These are phyloP conservation scores for Boleophthalmus pectinirostris DNA, from an alignment of 2,113 vertebrate species.

Conservation along the genomic window DNA sequence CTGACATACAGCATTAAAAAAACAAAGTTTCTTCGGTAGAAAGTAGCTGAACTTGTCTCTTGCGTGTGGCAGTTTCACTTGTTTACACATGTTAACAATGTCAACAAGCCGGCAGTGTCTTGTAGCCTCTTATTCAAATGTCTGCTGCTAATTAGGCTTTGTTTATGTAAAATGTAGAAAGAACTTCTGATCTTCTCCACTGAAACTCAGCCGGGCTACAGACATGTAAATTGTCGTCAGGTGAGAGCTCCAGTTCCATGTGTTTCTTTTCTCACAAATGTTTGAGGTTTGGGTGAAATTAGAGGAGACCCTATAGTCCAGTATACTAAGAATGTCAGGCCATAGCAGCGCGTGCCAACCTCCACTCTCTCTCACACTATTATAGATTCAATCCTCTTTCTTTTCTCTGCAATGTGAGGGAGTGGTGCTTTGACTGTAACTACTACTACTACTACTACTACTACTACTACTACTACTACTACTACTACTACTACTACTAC, in stretches of 20 bases:
- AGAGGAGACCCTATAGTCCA: constrained; percentile 66
- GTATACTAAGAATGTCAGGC: constrained; percentile 71
- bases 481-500: background rate
- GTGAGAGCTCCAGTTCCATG: constrained; percentile 24
- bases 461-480: background rate
- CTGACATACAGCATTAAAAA: background rate
- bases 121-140: constrained; percentile 48
- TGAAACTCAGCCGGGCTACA: constrained; percentile 42
- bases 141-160: background rate
- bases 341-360: constrained; percentile 76
- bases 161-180: constrained; percentile 12
- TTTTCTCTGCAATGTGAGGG: background rate
- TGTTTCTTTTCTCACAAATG: constrained; percentile 47
- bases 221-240: constrained; percentile 41
- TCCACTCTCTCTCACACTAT: constrained; percentile 63
- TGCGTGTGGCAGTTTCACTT: constrained; percentile 6
- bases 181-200: constrained; percentile 32
- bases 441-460: background rate
- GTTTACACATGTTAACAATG: constrained; percentile 19
- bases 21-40: background rate
- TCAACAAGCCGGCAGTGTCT: constrained; percentile 35
- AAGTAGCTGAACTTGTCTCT: background rate
- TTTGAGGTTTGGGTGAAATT: constrained; percentile 74
- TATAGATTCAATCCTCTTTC: background rate
- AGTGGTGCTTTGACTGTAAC: background rate